These are phyloP conservation scores for Nemotelus nigrinus DNA, from an alignment of 2,888 invertebrate species.

Conservation along the genomic window DNA sequence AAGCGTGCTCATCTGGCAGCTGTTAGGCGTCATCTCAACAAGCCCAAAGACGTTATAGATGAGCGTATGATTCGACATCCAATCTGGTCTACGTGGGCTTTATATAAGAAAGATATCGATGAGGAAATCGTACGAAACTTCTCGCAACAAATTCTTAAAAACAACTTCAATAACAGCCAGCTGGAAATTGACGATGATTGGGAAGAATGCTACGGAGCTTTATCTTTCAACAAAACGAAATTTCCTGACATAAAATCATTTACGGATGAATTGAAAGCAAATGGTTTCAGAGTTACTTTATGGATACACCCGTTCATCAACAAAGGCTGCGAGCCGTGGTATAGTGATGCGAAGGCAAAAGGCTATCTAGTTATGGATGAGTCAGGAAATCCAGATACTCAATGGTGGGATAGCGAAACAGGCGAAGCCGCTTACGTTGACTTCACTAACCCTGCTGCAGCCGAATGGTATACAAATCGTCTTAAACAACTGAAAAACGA, in stretches of 20 bases:
- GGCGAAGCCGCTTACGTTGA: slow-evolving; percentile 71
- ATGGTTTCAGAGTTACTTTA: slow-evolving; percentile 79
- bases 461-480: slow-evolving; percentile 67
- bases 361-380: slow-evolving; percentile 67
- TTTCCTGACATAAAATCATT: slow-evolving; percentile 75
- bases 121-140: slow-evolving; percentile 72
- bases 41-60: slow-evolving; percentile 69
- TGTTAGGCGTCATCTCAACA: slow-evolving; percentile 68
- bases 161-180: slow-evolving; percentile 77
- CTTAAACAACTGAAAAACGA: slow-evolving; percentile 68
- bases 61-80: slow-evolving; percentile 79
- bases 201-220: slow-evolving; percentile 87
- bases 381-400: slow-evolving; percentile 61
- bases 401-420: slow-evolving; percentile 66
- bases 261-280: slow-evolving; percentile 70
- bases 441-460: slow-evolving; percentile 73
- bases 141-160: slow-evolving; percentile 72
- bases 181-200: slow-evolving; percentile 89
- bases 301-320: slow-evolving; percentile 92
- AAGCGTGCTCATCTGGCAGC: slow-evolving; percentile 71
- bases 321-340: slow-evolving; percentile 72
- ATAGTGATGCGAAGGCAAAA: slow-evolving; percentile 68
- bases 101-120: slow-evolving; percentile 74
- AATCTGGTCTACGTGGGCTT: slow-evolving; percentile 90
- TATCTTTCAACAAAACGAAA: slow-evolving; percentile 75